Conservation (phyloP, 2,797 vertebrate genomes). For the Sebastes vulpes region DNA sequence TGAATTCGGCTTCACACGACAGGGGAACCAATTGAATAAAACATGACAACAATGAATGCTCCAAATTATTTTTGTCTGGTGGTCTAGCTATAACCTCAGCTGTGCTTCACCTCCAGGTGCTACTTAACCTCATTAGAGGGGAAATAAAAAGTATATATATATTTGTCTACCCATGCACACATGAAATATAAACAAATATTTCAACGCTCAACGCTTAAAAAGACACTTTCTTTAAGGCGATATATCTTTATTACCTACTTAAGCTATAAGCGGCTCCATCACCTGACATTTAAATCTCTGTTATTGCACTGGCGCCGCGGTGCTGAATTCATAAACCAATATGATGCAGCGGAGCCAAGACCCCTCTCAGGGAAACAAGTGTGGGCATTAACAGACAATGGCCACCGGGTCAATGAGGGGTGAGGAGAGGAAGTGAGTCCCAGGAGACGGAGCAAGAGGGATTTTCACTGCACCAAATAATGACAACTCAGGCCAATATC, state of each 20-base stretch:
- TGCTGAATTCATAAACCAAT: constrained; percentile 67
- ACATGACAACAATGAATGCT: constrained; percentile 29
- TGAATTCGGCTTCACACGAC: constrained; percentile 31
- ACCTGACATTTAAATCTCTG: constrained; percentile 74
- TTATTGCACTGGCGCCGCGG: constrained; percentile 67
- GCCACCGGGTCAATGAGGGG: constrained; percentile 71
- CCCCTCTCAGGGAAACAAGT: constrained; percentile 23
- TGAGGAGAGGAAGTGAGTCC: constrained; percentile 56
- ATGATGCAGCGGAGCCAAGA: constrained; percentile 47
- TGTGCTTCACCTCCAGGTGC: constrained; percentile 32
- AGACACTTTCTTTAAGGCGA: constrained; percentile 7
- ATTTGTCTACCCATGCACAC: not conserved
- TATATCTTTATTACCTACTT: constrained; percentile 71
- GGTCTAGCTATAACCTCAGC: constrained; percentile 35
- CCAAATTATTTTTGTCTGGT: constrained; percentile 10
- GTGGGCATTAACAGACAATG: constrained; percentile 56
- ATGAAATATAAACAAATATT: constrained; percentile 30
- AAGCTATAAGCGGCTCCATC: constrained; percentile 58
- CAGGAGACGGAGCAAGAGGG: constrained; percentile 56
- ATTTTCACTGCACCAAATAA: constrained; percentile 74
- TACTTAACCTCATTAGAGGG: constrained; percentile 51
- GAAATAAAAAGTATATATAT: constrained; percentile 19
- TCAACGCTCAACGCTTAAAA: constrained; percentile 41
- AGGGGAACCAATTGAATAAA: constrained; percentile 48
- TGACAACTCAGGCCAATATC: constrained; percentile 74